Evolutionary conservation across 2,888 invertebrate species (phyloP), one percentile per base, ranked within the genome.

Genomic region (Charanyca ferruginea): DNA sequence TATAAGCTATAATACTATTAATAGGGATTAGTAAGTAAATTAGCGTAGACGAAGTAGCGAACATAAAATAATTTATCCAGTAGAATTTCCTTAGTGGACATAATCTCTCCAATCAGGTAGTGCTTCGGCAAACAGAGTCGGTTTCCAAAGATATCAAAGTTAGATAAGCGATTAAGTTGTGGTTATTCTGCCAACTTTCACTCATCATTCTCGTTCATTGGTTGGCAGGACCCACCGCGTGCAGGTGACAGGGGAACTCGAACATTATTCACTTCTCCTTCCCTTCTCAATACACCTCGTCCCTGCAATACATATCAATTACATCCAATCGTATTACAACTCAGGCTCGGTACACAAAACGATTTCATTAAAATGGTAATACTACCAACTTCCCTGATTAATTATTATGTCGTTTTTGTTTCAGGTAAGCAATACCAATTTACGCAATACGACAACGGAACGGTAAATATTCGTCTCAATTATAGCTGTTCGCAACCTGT

Each of bases 391-490:
- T 65, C 51, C 52, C 41, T 66, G 51, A 66, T 73, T 77, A 72
- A 82, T 73, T 71, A 67, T 66, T 69, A 25, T 77, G 66, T 76
- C 28, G 44, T 72, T 79, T 81, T 85, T 85, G 83, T 87, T 87
- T 61, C 86, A 87, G 87, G 87, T 87, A 83, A 86, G 87, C 77
- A 70, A 66, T 67, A 68, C 54, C 61, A 70, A 72, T 62, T 79
- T 68, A 57, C 68, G 9, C 51, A 35, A 53, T 66, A 68, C 58
- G 48, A 61, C 58, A 51, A 42, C 48, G 53, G 44, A 18, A 54
- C 73, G 73, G 74, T 75, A 78, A 75, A 78, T 75, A 75, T 78
- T 59, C 79, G 57, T 8, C 49, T n/a, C 61, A 59, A 78, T 73
- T 78, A 62, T 41, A 51, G 44, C 38, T 55, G 61, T 49, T 67